These are phyloP conservation scores for Ellobium chinense DNA, from an alignment of 2,888 invertebrate genomes.

Conservation along the genomic window DNA sequence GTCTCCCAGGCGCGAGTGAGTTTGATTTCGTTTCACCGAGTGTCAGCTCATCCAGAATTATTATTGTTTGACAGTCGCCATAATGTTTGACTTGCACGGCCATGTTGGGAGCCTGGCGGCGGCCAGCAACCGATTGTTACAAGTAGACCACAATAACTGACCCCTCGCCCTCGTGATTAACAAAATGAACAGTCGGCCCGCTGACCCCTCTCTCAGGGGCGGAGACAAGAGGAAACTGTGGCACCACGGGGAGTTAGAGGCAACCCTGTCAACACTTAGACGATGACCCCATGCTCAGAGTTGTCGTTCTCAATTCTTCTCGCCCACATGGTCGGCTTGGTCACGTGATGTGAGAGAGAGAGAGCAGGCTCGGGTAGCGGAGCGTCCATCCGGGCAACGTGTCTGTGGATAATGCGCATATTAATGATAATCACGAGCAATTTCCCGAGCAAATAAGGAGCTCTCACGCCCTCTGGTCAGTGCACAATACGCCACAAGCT, in stretches of 20 bases:
- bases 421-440: constrained; percentile 37
- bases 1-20: too few species aligned
- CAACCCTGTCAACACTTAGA: background rate
- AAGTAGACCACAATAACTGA: background rate
- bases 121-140: background rate
- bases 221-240: too few species aligned
- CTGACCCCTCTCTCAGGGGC: too few species aligned
- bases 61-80: too few species aligned
- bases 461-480: constrained; percentile 19
- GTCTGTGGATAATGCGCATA: constrained; percentile 27
- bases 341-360: background rate
- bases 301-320: background rate
- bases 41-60: too few species aligned
- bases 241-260: background rate
- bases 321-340: background rate
- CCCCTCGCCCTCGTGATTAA: background rate
- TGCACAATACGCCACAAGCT: constrained; percentile 24
- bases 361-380: background rate
- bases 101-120: too few species aligned
- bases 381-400: constrained; percentile 21
- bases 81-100: too few species aligned
- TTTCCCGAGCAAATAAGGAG: constrained; percentile 32
- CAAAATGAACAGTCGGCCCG: background rate
- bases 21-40: too few species aligned
- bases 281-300: too few species aligned